Conservation (phyloP, 2,113 vertebrate genomes). For the Dunckerocampus dactyliophorus region DNA sequence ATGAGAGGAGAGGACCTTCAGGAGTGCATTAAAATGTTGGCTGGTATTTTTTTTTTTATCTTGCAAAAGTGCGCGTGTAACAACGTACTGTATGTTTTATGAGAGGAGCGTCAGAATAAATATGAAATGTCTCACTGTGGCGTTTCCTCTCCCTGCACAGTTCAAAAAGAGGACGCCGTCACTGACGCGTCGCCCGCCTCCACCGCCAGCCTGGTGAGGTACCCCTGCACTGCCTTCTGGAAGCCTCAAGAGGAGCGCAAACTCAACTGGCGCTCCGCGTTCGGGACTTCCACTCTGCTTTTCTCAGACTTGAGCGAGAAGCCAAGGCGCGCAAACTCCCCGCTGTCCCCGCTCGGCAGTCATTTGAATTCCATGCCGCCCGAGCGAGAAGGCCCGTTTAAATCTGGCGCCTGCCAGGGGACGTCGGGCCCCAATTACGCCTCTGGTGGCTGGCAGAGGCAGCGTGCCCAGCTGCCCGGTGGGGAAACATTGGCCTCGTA, state of each 20-base stretch:
- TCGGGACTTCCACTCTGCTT: constrained; percentile 85
- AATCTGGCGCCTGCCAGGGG: constrained; percentile 53
- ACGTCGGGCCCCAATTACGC: constrained; percentile 66
- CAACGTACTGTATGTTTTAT: constrained; percentile 8
- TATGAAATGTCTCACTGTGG: constrained; percentile 38
- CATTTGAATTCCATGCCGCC: constrained; percentile 60
- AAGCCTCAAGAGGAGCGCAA: constrained; percentile 80
- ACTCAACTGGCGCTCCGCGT: constrained; percentile 84
- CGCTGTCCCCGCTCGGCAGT: constrained; percentile 31
- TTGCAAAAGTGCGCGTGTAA: neutral
- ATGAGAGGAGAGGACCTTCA: neutral
- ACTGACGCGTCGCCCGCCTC: constrained; percentile 47
- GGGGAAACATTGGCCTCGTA: constrained; percentile 65
- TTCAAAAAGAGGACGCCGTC: constrained; percentile 43
- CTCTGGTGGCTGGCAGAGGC: constrained; percentile 64
- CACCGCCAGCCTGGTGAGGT: constrained; percentile 77
- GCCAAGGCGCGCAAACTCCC: constrained; percentile 46
- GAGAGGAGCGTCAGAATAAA: constrained; percentile 29
- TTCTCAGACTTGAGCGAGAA: constrained; percentile 78
- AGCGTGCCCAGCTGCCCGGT: constrained; percentile 50
- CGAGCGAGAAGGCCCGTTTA: constrained; percentile 18
- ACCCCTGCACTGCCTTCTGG: constrained; percentile 81
- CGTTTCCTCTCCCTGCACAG: constrained; percentile 59
- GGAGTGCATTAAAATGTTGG: neutral
- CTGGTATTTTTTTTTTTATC: constrained; percentile 4